Base-by-base conservation (phyloP, 1,140 invertebrate genomes). In the Whitmania pigra region DNA sequence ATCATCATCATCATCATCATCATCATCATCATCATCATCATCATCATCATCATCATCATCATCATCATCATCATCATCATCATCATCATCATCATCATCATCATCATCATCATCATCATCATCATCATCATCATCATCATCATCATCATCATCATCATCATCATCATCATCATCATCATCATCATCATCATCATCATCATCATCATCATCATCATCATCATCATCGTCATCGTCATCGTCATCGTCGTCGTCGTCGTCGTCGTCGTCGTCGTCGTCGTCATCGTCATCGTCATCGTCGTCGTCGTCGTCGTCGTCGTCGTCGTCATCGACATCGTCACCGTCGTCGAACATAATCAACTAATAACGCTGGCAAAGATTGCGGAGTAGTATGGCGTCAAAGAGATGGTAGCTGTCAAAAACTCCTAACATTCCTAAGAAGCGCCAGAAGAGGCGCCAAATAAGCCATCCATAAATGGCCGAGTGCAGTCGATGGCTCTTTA, bases 271-370 rank as follows among this genome's bases (percentile, higher is more conserved):
- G 9, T 57, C 54, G 54, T 9, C 54, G 54, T 57, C 54, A 9
- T 9, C 54, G 54, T 57, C 54, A n/a, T 57, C 54, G 54, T 57
- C 54, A 57, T 57, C 54, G 25, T 57, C 54, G 9, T 57, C n/a
- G n/a, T n/a, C n/a, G n/a, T 57, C 54, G 54, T 9, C 54, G 54
- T 57, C 54, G 54, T 9, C 54, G 54, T 57, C 54, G 5, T 57
- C 54, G 54, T 57, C 54, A 57, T 57, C 54, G 25, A 4, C 54
- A 57, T 57, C 31, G 31, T 36, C 31, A 6, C 6, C 31, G 31
- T 36, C 31, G 31, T 36, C 31, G 6, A 3, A 2, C 31, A 36
- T 6, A 36, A 36, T 36, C 31, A 36, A 36, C 31, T 36, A 36
- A 36, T 36, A 36, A 6, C 31, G 6, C 31, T 36, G 31, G 6